Base-by-base conservation (phyloP, 2,888 invertebrate genomes). In the Tetragonula carbonaria region DNA sequence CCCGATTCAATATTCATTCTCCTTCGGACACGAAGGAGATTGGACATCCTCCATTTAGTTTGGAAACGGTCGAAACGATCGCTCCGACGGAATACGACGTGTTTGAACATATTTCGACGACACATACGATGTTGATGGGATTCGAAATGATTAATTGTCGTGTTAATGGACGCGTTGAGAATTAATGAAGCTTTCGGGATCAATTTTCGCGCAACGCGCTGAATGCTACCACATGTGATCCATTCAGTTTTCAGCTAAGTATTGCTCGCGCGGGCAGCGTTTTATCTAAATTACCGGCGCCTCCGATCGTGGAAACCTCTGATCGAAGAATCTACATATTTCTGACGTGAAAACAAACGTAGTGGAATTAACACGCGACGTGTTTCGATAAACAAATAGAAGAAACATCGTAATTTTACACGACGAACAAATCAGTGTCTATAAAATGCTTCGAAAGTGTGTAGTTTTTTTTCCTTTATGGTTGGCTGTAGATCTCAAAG, bases 121-220 rank as follows among this genome's bases (percentile, higher is more conserved):
- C 53, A 33, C 62, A 77, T 23, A 62, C 67, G 66, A 67, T 53
- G 74, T 51, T 74, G 67, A 74, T 62, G 66, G 78, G 66, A 74
- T 74, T 68, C 59, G 65, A 67, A 67, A 74, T 79, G 78, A 79
- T 79, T 79, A 79, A 79, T 79, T 67, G 73, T 51, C 74, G 57
- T 38, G 59, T 79, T 79, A 79, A 74, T 74, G 67, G 59, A 74
- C 74, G 66, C 67, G 66, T 53, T 59, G 59, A 66, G 74, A 74
- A 79, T 79, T 74, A 79, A 79, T 79, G 78, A 68, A 79, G 74
- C 51, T 38, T 23, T 74, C 67, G 78, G 67, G 67, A 79, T 74
- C 59, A 79, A 79, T 79, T 74, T 79, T 59, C 72, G 72, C 72
- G 63, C 23, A 18, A 18, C 23, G 21, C 45, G 63, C 4, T 72